Percentiles rank a stretch among this genome's conserved stretches.
phyloP scores from a whole-genome alignment of 2,888 invertebrate species.

The Tuta absoluta region DNA sequence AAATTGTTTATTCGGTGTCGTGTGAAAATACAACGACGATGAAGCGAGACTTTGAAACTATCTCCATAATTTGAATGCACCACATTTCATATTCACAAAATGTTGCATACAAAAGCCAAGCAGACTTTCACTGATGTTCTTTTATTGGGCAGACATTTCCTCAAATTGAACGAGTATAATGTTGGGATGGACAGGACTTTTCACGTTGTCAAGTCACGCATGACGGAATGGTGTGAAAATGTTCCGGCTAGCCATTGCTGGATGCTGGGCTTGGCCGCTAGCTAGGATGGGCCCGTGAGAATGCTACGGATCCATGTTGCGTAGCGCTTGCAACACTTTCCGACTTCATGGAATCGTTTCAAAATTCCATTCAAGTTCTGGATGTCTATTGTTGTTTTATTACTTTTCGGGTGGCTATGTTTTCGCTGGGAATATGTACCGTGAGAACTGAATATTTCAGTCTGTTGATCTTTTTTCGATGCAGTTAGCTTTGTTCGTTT shows the following conservation, averaged over 20 bases:
- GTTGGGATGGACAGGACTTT: slow-evolving; percentile 52
- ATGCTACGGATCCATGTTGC: slow-evolving; percentile 7
- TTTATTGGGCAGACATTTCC: slow-evolving; percentile 45
- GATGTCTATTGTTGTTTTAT: not conserved
- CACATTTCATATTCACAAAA: slow-evolving; percentile 13
- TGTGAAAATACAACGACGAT: too few relatives aligned
- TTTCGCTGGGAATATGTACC: not conserved
- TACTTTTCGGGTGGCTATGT: not conserved
- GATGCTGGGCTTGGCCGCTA: slow-evolving; percentile 50
- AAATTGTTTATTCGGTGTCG: too few relatives aligned
- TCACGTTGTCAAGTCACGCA: slow-evolving; percentile 59
- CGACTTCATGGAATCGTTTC: not conserved
- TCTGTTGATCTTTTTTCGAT: too few relatives aligned
- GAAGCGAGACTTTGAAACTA: not conserved
- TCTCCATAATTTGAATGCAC: slow-evolving; percentile 6
- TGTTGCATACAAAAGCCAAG: slow-evolving; percentile 14
- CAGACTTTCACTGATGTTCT: slow-evolving; percentile 36
- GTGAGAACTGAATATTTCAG: not conserved
- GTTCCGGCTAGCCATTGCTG: slow-evolving; percentile 46
- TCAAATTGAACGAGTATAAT: slow-evolving; percentile 55
- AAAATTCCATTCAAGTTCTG: not conserved
- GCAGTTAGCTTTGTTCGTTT: too few relatives aligned
- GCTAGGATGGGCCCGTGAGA: slow-evolving; percentile 69
- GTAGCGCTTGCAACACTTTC: slow-evolving; percentile 35
- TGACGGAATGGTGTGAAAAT: slow-evolving; percentile 71